phyloP scores from a whole-genome alignment of 2,888 invertebrate species.

The Nymphalis polychloros region DNA sequence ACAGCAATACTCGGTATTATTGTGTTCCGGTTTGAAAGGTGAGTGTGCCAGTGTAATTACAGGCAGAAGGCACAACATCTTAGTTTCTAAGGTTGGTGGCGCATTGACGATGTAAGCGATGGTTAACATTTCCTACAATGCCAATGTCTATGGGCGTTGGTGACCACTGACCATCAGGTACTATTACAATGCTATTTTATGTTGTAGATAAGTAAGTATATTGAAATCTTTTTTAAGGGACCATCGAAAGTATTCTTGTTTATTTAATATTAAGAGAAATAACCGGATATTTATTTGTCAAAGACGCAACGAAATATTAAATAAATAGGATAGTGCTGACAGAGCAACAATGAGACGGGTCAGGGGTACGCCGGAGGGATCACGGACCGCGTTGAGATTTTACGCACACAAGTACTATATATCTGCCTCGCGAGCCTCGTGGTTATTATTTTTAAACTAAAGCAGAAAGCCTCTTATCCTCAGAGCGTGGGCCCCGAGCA shows the following conservation, averaged over 20 bases:
- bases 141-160: no score
- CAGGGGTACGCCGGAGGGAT: conserved; percentile 44
- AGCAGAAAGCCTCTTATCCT: conserved; percentile 52
- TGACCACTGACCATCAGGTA: no score
- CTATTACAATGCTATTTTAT: no score
- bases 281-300: conserved; percentile 10
- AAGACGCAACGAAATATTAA: conserved; percentile 22
- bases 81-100: no score
- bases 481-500: conserved; percentile 47
- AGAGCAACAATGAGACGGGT: conserved; percentile 47
- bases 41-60: no score
- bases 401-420: conserved; percentile 43
- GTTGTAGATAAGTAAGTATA: no score
- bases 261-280: conserved; percentile 1
- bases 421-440: conserved; percentile 33
- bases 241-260: background rate
- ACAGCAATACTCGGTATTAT: no score
- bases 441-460: conserved; percentile 63
- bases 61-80: no score
- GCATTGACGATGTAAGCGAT: no score
- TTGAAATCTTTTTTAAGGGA: background rate
- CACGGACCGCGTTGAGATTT: conserved; percentile 40
- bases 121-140: no score
- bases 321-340: conserved; percentile 36
- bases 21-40: no score